Conservation (phyloP, 2,113 vertebrate species). For the Ciconia maguari region DNA sequence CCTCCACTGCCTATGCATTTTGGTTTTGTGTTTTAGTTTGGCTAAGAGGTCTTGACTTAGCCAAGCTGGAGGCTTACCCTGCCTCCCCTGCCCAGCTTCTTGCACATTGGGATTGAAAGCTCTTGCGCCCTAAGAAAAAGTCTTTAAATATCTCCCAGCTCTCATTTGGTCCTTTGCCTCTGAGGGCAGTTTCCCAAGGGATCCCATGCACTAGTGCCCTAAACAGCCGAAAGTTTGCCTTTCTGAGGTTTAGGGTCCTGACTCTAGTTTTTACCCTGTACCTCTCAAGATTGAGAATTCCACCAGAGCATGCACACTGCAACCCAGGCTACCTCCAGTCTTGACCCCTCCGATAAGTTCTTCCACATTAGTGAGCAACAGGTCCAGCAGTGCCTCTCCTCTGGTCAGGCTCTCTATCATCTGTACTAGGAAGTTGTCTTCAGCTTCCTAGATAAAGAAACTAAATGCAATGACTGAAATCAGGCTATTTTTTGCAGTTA, state of each 20-base stretch:
- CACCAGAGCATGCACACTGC: background rate
- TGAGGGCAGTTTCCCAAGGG: background rate
- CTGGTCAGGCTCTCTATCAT: background rate
- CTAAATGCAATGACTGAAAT: background rate
- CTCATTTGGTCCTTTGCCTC: background rate
- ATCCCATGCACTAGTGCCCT: background rate
- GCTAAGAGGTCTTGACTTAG: background rate
- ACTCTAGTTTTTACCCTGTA: background rate
- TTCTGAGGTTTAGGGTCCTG: background rate
- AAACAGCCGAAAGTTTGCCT: background rate
- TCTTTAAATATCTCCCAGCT: background rate
- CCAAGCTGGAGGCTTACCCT: background rate
- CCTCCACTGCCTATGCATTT: background rate
- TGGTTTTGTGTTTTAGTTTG: background rate
- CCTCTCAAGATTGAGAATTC: background rate
- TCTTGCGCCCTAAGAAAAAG: background rate
- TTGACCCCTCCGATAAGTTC: background rate
- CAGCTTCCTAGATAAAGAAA: background rate
- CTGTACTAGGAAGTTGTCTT: background rate
- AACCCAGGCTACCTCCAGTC: background rate
- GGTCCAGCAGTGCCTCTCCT: background rate
- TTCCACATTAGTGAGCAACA: background rate
- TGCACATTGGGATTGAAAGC: background rate
- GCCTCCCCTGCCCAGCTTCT: background rate
- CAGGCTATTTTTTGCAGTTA: background rate